These are phyloP conservation scores for Pterocles gutturalis DNA, from an alignment of 2,113 vertebrate genomes.

Conservation along the genomic window DNA sequence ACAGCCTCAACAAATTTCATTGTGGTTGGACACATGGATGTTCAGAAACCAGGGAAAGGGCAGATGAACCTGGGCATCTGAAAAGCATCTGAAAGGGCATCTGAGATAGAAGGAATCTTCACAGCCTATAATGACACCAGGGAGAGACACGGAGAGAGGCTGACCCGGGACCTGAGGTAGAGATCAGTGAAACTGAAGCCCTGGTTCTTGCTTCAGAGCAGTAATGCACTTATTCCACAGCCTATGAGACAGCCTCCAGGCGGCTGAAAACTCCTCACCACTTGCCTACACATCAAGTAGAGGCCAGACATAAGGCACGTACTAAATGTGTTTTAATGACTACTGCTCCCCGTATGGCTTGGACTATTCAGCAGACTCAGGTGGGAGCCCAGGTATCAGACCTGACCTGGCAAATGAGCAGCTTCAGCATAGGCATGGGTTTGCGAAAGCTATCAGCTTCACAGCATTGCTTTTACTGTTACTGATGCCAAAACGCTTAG, in stretches of 20 bases:
- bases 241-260: background rate
- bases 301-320: background rate
- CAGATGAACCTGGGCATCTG: background rate
- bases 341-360: background rate
- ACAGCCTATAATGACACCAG: background rate
- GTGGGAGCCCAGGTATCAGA: background rate
- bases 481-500: background rate
- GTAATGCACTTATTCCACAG: background rate
- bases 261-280: background rate
- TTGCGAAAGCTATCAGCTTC: background rate
- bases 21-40: background rate
- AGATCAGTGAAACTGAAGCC: background rate
- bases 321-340: background rate
- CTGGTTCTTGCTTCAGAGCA: background rate
- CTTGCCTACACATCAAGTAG: background rate
- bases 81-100: background rate
- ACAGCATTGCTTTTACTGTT: background rate
- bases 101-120: background rate
- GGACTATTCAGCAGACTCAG: background rate
- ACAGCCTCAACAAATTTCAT: background rate
- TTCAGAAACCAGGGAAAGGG: background rate
- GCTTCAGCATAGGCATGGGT: background rate
- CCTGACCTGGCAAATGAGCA: background rate
- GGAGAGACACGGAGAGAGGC: background rate
- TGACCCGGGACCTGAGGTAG: background rate